Percentiles rank a stretch among this genome's conserved stretches.
Conservation (phyloP, 2,113 vertebrate species). For the Piaya cayana region DNA sequence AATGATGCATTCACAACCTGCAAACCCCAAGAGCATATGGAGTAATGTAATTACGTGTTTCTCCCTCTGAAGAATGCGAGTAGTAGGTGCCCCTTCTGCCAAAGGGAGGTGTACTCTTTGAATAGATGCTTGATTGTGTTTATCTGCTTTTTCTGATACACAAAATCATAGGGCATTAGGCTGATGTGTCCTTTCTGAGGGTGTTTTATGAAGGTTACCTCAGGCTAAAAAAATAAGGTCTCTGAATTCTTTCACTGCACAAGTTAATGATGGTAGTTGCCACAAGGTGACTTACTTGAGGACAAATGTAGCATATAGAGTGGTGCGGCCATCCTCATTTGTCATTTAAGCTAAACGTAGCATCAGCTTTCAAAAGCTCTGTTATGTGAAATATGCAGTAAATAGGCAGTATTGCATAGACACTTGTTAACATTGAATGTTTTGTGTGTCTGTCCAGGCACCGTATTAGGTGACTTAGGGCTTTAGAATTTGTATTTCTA, state of each 20-base stretch:
- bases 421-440: no score
- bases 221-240: not conserved
- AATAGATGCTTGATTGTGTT: not conserved
- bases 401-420: not conserved
- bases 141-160: not conserved
- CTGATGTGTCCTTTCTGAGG: not conserved
- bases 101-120: not conserved
- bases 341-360: not conserved
- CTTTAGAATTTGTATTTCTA: not conserved
- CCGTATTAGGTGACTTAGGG: not conserved
- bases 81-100: constrained; percentile 21
- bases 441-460: not conserved
- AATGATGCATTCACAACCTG: not conserved
- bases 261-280: not conserved
- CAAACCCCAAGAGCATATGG: not conserved
- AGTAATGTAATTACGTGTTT: not conserved
- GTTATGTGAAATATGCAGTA: not conserved
- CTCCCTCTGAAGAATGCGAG: not conserved
- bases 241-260: not conserved
- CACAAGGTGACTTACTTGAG: not conserved
- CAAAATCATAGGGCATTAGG: not conserved
- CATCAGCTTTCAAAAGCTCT: not conserved
- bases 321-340: not conserved
- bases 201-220: not conserved
- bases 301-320: not conserved